These are phyloP conservation scores for Aphelinus atriplicis DNA, from an alignment of 1,140 invertebrate genomes.

Conservation along the genomic window DNA sequence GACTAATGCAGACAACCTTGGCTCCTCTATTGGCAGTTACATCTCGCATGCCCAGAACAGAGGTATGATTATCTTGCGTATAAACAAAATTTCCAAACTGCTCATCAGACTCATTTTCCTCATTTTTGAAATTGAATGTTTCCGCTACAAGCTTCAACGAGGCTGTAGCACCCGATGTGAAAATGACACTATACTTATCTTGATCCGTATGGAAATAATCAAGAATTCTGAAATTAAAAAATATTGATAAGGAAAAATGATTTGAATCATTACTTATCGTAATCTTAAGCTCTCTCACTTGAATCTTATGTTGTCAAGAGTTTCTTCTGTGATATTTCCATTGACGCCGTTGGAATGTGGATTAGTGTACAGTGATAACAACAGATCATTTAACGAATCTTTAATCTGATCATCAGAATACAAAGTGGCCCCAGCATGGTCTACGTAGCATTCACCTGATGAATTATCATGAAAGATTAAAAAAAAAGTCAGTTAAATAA, in stretches of 20 bases:
- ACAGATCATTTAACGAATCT: slow-evolving; percentile 73
- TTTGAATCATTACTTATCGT: neutral
- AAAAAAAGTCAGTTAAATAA: slow-evolving; percentile 8
- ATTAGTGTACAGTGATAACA: slow-evolving; percentile 82
- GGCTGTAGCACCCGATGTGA: slow-evolving; percentile 89
- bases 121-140: slow-evolving; percentile 75
- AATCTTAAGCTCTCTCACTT: slow-evolving; percentile 66
- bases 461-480: slow-evolving; percentile 41
- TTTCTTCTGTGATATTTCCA: slow-evolving; percentile 80
- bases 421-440: slow-evolving; percentile 89
- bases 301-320: slow-evolving; percentile 82
- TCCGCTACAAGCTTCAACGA: slow-evolving; percentile 87
- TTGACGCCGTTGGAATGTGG: slow-evolving; percentile 80
- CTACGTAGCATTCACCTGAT: slow-evolving; percentile 83
- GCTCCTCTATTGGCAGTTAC: slow-evolving; percentile 64
- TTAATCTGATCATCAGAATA: slow-evolving; percentile 82
- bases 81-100: slow-evolving; percentile 79
- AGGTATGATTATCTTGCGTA: slow-evolving; percentile 93
- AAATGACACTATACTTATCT: slow-evolving; percentile 87
- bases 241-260: neutral
- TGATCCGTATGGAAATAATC: slow-evolving; percentile 84
- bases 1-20: slow-evolving; percentile 66
- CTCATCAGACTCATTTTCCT: slow-evolving; percentile 41
- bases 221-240: slow-evolving; percentile 73
- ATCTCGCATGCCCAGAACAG: slow-evolving; percentile 91